These are phyloP conservation scores for Podarcis siculus DNA, from an alignment of 2,797 vertebrate genomes.

Conservation along the genomic window DNA sequence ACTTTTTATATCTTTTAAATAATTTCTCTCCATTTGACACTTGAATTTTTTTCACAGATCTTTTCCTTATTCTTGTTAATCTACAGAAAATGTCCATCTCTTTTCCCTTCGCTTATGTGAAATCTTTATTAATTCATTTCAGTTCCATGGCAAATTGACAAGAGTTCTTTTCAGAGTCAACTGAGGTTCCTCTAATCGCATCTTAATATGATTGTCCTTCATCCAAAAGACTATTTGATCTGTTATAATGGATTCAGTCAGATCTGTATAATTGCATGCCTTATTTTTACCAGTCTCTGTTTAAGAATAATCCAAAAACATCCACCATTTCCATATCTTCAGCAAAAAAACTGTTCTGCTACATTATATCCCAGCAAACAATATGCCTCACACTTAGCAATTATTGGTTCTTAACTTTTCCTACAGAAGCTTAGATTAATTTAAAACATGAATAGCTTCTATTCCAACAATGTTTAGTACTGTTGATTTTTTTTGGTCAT, in stretches of 20 bases:
- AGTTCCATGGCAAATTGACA: background rate
- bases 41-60: background rate
- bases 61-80: background rate
- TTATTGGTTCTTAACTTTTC: background rate
- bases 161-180: constrained; percentile 1
- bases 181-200: constrained; percentile 7
- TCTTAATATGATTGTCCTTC: constrained; percentile 19
- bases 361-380: background rate
- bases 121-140: constrained; percentile 15
- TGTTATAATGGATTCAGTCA: background rate
- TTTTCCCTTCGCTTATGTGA: background rate
- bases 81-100: background rate
- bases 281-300: background rate
- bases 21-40: background rate
- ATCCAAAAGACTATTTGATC: constrained; percentile 18
- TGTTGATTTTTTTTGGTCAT: background rate
- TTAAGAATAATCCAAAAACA: background rate
- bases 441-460: background rate
- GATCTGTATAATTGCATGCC: constrained; percentile 8
- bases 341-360: background rate
- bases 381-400: background rate
- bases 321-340: background rate
- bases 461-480: background rate
- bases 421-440: background rate
- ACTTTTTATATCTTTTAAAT: background rate